A percentile compares a stretch with the other conserved stretches of the same genome.
Conservation (phyloP, 2,113 vertebrate genomes). For the Epinephelus fuscoguttatus region DNA sequence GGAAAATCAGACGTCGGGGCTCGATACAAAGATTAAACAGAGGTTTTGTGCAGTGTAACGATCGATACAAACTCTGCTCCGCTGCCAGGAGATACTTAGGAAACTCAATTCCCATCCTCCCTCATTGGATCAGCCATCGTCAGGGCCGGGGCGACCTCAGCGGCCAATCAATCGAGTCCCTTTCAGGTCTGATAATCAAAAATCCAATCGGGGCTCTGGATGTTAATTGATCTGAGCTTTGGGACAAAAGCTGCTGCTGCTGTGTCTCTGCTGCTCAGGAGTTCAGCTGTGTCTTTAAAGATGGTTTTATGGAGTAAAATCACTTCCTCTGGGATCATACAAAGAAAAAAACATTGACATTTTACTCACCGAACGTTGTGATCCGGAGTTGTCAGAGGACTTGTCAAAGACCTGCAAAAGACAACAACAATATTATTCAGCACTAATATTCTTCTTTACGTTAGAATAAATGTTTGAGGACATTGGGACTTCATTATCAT, state of each 20-base stretch:
- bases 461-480: no score
- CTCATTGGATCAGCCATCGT: conserved; percentile 56
- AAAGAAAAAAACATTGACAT: no score
- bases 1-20: background rate
- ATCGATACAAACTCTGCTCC: conserved; percentile 23
- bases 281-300: background rate
- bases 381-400: background rate
- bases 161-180: conserved; percentile 73
- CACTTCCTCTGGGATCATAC: background rate
- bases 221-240: conserved; percentile 66
- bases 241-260: conserved; percentile 34
- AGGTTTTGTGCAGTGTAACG: conserved; percentile 28
- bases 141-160: conserved; percentile 46
- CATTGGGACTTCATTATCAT: no score
- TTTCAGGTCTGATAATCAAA: conserved; percentile 77
- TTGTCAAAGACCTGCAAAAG: background rate
- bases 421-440: no score
- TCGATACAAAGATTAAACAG: conserved; percentile 15
- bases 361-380: background rate
- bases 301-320: no score
- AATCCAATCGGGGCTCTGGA: conserved; percentile 74
- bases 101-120: conserved; percentile 51
- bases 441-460: no score
- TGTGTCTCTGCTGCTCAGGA: background rate
- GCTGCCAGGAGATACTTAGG: conserved; percentile 30